Evolutionary conservation across 2,113 vertebrate genomes (phyloP), one percentile per base, ranked within the genome.

Genomic region (Micronycteris hirsuta): DNA sequence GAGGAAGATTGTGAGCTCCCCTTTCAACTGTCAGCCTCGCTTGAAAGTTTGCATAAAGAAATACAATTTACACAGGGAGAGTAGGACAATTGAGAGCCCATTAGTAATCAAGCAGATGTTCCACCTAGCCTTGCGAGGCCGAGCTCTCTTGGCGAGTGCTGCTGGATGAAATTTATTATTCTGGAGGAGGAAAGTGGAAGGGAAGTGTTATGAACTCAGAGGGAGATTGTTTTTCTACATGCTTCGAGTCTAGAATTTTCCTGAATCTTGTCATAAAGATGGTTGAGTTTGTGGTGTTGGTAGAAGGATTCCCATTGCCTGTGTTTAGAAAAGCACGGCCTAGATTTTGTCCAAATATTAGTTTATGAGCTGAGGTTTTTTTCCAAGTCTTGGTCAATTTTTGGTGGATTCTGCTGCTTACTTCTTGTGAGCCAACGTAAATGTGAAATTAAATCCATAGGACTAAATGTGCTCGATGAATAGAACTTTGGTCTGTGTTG

Each of bases 401-500:
- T 92, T 8, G 61, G 20, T 52, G 74, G 47, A 91, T 97, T 92
- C 43, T 91, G 52, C 36, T 82, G 97, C 81, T 91, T 96, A 63
- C 67, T 95, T 94, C 54, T 20, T 63, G 33, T 73, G 89, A 94
- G 52, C 41, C 89, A 96, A 91, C n/a, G 31, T 86, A 96, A 97
- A 19, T 41, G 85, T 76, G 92, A 97, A 90, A 96, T 97, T 95
- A 94, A 95, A 93, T 95, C 88, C 93, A 96, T 76, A 82, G 26
- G 96, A 73, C 33, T 94, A 95, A 98, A 94, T 84, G 28, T 12
- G 38, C 47, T 33, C 85, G 70, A 83, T 74, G 63, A 93, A 82
- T 61, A 89, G 95, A 97, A 86, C 90, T 96, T 97, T 83, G 81
- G 49, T 94, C 76, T 91, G 84, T 97, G 80, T 97, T 98, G 95